Evolutionary conservation across 2,888 invertebrate species (phyloP).

Genomic region (Dicyrtoma fusca): DNA sequence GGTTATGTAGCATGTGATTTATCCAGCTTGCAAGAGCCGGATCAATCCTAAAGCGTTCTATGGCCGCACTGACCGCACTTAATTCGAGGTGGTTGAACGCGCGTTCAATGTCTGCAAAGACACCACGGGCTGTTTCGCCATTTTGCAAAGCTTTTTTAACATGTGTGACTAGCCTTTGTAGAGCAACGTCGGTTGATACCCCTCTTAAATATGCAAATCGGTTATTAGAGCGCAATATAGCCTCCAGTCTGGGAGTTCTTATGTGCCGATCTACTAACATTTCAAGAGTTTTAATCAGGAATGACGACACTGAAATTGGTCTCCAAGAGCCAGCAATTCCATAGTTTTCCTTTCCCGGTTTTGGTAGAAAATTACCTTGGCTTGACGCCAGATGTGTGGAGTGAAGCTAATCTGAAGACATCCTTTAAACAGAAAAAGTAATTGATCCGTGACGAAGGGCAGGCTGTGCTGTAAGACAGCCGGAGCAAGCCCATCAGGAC

Average conservation of each 20-base stretch:
- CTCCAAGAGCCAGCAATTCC: conserved; percentile 30
- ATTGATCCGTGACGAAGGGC: neutral
- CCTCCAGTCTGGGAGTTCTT: neutral
- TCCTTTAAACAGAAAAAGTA: neutral
- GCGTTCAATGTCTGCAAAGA: conserved; percentile 55
- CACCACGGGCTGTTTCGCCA: conserved; percentile 43
- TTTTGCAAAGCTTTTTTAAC: conserved; percentile 7
- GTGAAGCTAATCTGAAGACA: conserved; percentile 23
- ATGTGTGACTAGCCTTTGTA: conserved; percentile 31
- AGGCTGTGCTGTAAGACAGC: conserved; percentile 23
- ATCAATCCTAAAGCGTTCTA: conserved; percentile 31
- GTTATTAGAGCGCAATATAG: neutral
- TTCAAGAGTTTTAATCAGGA: conserved; percentile 42
- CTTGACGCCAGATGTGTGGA: conserved; percentile 6
- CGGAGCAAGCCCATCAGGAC: conserved; percentile 39
- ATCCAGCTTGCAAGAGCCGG: conserved; percentile 28
- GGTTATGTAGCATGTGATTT: too few relatives aligned
- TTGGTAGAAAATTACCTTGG: conserved; percentile 40
- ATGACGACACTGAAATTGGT: conserved; percentile 44
- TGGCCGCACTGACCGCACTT: conserved; percentile 6
- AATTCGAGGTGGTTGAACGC: conserved; percentile 53
- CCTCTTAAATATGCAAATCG: conserved; percentile 43
- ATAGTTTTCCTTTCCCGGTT: conserved; percentile 39
- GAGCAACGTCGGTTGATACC: conserved; percentile 34
- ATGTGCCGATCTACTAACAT: conserved; percentile 35